Conservation (phyloP, 2,113 vertebrate species). For the Ornithorhynchus anatinus region DNA sequence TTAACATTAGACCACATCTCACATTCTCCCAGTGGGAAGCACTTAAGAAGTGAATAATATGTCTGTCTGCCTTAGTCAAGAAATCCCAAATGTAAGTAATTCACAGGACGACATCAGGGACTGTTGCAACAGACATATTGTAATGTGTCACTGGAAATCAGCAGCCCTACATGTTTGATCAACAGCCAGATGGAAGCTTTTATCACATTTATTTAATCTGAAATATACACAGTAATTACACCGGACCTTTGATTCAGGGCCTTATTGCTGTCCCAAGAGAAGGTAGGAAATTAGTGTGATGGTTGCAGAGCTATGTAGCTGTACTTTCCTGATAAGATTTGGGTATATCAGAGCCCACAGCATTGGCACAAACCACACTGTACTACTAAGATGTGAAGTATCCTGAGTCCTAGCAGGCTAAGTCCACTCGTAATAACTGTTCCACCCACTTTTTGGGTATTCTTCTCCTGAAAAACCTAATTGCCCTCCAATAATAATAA, state of each 20-base stretch:
- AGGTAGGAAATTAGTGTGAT: conserved; percentile 72
- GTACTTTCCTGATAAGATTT: conserved; percentile 49
- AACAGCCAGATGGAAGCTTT: conserved; percentile 80
- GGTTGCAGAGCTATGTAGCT: conserved; percentile 53
- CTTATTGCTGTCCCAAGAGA: conserved; percentile 68
- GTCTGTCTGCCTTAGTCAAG: conserved; percentile 70
- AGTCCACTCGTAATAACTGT: not conserved
- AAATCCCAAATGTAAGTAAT: conserved; percentile 80
- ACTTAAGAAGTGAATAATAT: conserved; percentile 76
- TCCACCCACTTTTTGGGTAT: too few species aligned
- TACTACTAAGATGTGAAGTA: conserved; percentile 14
- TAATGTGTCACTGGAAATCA: conserved; percentile 78
- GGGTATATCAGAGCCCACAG: conserved; percentile 37
- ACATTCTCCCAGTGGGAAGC: conserved; percentile 63
- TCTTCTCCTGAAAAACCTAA: too few species aligned
- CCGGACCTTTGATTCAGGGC: conserved; percentile 73
- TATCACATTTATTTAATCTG: conserved; percentile 83
- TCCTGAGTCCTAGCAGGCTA: not conserved
- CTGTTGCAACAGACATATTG: conserved; percentile 72
- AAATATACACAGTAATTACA: conserved; percentile 80
- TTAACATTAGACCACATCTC: conserved; percentile 64
- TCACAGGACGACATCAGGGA: conserved; percentile 69
- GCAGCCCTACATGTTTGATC: conserved; percentile 75
- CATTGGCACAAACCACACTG: conserved; percentile 27
- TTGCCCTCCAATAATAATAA: too few species aligned